Base-by-base conservation (phyloP, 2,797 vertebrate genomes). In the Bryconaethiops microstoma region DNA sequence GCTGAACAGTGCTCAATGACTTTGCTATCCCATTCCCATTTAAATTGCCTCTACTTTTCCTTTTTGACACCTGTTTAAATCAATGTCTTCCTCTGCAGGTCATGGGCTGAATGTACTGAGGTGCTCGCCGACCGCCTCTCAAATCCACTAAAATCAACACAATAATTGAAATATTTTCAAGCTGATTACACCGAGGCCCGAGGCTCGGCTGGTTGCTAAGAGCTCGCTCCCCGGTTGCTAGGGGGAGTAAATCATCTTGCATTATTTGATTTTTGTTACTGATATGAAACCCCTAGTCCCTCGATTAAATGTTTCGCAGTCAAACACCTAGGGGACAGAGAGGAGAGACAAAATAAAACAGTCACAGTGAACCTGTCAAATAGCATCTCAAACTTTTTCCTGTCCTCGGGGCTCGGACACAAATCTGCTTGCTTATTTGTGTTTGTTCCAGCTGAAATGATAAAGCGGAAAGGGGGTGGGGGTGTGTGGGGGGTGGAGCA, bases 141-240 rank as follows among this genome's bases (percentile, higher is more conserved):
- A 98, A 99, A 99, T 99, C 97, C 97, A 97, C 98, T 99, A 99
- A 99, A 99, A 99, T 99, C 98, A 99, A 99, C 98, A 99, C 97
- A 99, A 99, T 99, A 99, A 99, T 99, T 99, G 98, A 99, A 99
- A 99, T 99, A 99, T 99, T 99, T 99, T 99, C 98, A 99, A 98
- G 97, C 98, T 99, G 98, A 99, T 99, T 99, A 99, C 98, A 97
- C 96, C 93, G 93, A 95, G 95, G 96, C 97, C 97, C 86, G 92
- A 95, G 97, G 97, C 96, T 95, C 95, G 96, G 95, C 96, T 96
- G 97, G 97, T 99, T 99, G 97, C 97, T 99, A 99, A 97, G 97
- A 97, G 97, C 96, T 95, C 93, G 96, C 97, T 98, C 97, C 95
- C 94, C 88, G 96, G 98, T 99, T 99, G 98, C 98, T 99, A 99